Evolutionary conservation across 2,888 invertebrate species (phyloP), one percentile per base, ranked within the genome.

Genomic region (Kuschelorhynchus macadamiae): DNA sequence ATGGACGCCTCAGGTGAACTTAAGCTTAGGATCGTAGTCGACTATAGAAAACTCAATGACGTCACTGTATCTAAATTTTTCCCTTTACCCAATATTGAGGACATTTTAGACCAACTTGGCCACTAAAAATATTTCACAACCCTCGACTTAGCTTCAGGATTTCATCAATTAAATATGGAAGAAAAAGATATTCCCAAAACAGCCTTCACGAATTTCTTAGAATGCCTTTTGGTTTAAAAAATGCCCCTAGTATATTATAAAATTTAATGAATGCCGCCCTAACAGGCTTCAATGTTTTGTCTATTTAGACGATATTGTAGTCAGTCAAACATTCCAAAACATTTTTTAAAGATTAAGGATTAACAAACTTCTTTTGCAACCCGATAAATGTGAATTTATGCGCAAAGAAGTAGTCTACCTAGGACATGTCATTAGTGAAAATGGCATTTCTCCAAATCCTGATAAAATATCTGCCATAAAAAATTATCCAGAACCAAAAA

Each of bases 391-490:
- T 36, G 78, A 81, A 73, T 81, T 81, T 32, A 59, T 80, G 4
- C 56, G 75, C n/a, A 67, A 71, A 16, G 79, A 81, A 76, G 79
- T 83, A 9, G 76, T 76, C 0, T 83, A 79, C 59, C 56, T 83
- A 20, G 82, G 83, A 1, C 81, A 76, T 80, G 16, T 71, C 1
- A 79, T 83, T 0, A 76, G 79, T 0, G 74, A 61, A 12, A 77
- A 81, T 50, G 81, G 79, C 16, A 75, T 81, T 0, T 78, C 77
- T 50, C 82, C 83, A 2, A 79, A 82, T 63, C 80, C 80, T 0
- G 73, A 76, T 4, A 79, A 79, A 72, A 67, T 77, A 9, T 49
- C 69, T 56, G 72, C 75, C 1, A 74, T 77, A 0, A 14, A 47
- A 59, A 68, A 77, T 0, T 80, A 77, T 59, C 78, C 79, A 11